Conservation (phyloP, 2,888 invertebrate genomes). For the Clitarchus hookeri region DNA sequence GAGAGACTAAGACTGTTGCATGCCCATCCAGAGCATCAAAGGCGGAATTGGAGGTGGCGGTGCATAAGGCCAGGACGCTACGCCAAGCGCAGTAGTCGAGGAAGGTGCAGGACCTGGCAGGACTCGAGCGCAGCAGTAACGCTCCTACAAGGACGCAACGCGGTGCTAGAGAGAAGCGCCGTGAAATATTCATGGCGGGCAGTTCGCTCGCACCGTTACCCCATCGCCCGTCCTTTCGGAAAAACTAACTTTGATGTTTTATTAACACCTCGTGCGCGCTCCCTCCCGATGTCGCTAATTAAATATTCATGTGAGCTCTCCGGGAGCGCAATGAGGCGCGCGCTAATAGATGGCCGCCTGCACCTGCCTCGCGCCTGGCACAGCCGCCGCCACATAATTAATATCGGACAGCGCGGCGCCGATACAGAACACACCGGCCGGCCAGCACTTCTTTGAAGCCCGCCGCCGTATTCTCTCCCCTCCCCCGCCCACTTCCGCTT, state of each 20-base stretch:
- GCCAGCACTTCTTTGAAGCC: neutral
- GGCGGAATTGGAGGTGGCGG: too few species aligned
- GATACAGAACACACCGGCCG: neutral
- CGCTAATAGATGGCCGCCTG: neutral
- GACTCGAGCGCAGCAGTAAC: too few species aligned
- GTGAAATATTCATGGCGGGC: neutral
- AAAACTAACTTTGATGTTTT: slow-evolving; percentile 28
- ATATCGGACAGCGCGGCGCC: neutral
- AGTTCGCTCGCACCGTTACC: neutral
- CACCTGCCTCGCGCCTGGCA: neutral
- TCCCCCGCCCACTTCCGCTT: too few species aligned
- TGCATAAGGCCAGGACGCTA: too few species aligned
- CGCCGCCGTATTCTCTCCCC: neutral
- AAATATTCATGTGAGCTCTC: slow-evolving; percentile 16
- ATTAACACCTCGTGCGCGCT: slow-evolving; percentile 15
- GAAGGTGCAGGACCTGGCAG: too few species aligned
- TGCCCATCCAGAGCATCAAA: too few species aligned
- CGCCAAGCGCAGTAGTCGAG: too few species aligned
- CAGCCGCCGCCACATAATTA: neutral
- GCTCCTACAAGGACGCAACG: neutral
- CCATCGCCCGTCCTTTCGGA: neutral
- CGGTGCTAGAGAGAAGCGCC: neutral
- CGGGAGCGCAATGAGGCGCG: slow-evolving; percentile 10
- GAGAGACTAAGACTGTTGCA: too few species aligned
- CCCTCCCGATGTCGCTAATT: slow-evolving; percentile 12